Base-by-base conservation (phyloP, 2,797 vertebrate genomes). In the Micrastur ruficollis region DNA sequence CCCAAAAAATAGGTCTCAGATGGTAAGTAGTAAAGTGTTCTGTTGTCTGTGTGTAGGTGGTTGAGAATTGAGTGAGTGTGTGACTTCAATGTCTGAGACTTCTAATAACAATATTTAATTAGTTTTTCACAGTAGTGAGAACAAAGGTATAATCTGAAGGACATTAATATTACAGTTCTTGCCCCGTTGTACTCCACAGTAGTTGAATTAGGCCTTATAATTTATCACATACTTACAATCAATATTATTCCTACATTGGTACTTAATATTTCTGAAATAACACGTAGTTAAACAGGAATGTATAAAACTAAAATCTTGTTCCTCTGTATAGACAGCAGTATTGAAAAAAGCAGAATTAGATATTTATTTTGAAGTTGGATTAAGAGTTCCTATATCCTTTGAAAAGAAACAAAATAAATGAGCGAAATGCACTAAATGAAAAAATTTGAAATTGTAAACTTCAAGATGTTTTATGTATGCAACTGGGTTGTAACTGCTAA, bases 1-100 rank as follows among this genome's bases (percentile, higher is more conserved):
- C 97, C 99, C 99, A 7, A 99, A 99, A 98, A 99, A 99, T 95
- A 98, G 98, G 66, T 99, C 99, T 97, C 99, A 99, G 99, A 99
- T 99, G 99, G 99, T 99, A 84, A 99, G 99, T 98, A 94, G 81
- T 82, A 3, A 82, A 31, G 6, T 14, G n/a, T 2, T 44, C 11
- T 66, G 36, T 55, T 53, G 71, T 56, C 58, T 59, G 34, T 73
- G 38, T 71, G 50, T 55, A 8, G 1, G 1, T 74, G 83, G 40
- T 18, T 55, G 53, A 44, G 52, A 44, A 23, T 55, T 14, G 44
- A 82, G 62, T 47, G 34, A 15, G 68, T 8, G 29, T 50, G 17
- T 9, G n/a, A 79, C 20, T 83, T 86, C 16, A 46, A 1, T 53
- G 27, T 14, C 18, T 61, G 47, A 91, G 83, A 34, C 49, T 72